Conservation (phyloP, 2,888 invertebrate genomes). For the Stenoptilia bipunctidactyla region DNA sequence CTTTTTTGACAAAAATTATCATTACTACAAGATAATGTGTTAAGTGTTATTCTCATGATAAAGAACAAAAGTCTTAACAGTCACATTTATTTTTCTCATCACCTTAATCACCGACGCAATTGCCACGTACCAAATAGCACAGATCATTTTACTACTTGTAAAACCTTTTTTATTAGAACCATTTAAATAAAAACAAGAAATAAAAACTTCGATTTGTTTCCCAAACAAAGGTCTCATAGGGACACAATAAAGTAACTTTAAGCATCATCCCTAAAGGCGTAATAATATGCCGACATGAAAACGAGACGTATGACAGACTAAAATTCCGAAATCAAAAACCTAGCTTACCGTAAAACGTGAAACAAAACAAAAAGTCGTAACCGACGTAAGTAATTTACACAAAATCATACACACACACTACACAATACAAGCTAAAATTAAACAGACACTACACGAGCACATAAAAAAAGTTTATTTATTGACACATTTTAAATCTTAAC, state of each 20-base stretch:
- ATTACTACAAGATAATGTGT: too few species aligned
- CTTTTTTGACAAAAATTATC: too few species aligned
- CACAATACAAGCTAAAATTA: constrained; percentile 1
- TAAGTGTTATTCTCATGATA: too few species aligned
- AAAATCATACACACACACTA: constrained; percentile 18
- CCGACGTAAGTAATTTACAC: constrained; percentile 19
- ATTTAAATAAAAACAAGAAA: constrained; percentile 46
- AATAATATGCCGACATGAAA: constrained; percentile 26
- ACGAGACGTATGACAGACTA: too few species aligned
- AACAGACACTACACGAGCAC: constrained; percentile 17
- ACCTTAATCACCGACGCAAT: too few species aligned
- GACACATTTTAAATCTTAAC: constrained; percentile 30
- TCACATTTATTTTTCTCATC: too few species aligned
- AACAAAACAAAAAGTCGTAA: too few species aligned
- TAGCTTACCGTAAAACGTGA: constrained; percentile 3
- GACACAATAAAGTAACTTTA: constrained; percentile 52
- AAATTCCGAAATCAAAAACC: constrained; percentile 32
- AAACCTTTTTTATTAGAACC: constrained; percentile 24
- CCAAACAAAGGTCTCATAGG: constrained; percentile 46
- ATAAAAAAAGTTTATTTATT: constrained; percentile 55
- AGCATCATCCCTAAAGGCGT: constrained; percentile 50
- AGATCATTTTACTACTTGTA: constrained; percentile 17
- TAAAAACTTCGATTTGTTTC: constrained; percentile 55
- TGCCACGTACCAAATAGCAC: too few species aligned
- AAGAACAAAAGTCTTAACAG: too few species aligned